Conservation (phyloP, 1,140 invertebrate species). For the Hylyphantes graminicola region DNA sequence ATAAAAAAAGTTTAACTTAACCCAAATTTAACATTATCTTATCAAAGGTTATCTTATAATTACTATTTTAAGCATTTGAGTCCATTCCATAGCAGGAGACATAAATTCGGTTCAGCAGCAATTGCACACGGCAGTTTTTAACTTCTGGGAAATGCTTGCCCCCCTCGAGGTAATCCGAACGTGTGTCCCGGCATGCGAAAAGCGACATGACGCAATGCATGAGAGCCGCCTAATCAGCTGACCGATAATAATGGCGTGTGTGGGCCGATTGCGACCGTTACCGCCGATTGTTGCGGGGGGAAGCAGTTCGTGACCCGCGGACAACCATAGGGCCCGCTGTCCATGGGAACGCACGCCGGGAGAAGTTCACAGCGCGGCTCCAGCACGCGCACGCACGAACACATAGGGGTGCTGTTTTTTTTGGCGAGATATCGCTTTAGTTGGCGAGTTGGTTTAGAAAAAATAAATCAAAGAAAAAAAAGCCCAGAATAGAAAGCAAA, state of each 20-base stretch:
- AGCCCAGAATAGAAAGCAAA: too few relatives aligned
- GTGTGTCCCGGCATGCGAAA: not conserved
- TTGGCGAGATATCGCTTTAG: not conserved
- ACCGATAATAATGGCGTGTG: not conserved
- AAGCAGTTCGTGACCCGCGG: constrained; percentile 15
- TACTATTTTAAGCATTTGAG: too few relatives aligned
- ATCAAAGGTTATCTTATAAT: too few relatives aligned
- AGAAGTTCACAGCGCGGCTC: constrained; percentile 49
- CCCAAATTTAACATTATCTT: too few relatives aligned
- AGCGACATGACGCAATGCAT: not conserved
- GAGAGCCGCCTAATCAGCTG: not conserved
- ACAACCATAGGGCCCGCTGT: constrained; percentile 11
- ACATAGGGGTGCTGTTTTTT: constrained; percentile 5
- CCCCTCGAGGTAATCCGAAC: not conserved
- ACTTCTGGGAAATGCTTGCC: too few relatives aligned
- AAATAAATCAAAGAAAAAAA: too few relatives aligned
- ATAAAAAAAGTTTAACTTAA: too few relatives aligned
- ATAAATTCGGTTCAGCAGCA: not conserved
- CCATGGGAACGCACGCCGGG: constrained; percentile 55
- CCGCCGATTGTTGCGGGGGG: constrained; percentile 31
- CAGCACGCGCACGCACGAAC: constrained; percentile 49
- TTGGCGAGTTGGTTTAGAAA: not conserved
- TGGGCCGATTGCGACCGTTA: constrained; percentile 34
- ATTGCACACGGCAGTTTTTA: not conserved
- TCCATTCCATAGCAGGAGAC: too few relatives aligned